phyloP scores from a whole-genome alignment of 2,113 vertebrate genomes.

The Chitala chitala region DNA sequence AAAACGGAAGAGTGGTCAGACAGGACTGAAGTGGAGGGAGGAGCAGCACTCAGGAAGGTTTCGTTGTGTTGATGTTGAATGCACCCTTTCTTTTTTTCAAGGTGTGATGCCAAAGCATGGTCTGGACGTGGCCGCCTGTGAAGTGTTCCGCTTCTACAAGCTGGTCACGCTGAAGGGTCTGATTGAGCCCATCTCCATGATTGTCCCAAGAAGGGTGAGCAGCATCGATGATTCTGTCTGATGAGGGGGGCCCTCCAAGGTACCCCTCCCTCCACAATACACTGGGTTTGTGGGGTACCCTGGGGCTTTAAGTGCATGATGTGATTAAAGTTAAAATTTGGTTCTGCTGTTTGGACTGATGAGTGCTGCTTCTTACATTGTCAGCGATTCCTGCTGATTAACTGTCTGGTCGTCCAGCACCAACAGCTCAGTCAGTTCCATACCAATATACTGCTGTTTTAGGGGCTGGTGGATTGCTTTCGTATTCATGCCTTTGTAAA shows the following conservation, averaged over 20 bases:
- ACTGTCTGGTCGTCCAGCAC: neutral
- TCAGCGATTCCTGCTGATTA: neutral
- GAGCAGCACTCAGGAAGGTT: no score
- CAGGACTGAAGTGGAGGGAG: no score
- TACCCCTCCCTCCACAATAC: neutral
- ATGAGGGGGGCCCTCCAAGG: no score
- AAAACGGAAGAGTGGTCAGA: no score
- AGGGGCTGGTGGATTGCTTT: no score
- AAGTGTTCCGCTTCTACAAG: slow-evolving; percentile 96
- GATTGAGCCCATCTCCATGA: slow-evolving; percentile 97
- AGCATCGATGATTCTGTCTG: neutral
- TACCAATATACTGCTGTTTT: no score
- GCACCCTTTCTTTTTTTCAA: slow-evolving; percentile 42
- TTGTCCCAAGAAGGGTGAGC: slow-evolving; percentile 92
- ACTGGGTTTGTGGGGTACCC: neutral
- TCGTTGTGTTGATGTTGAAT: neutral
- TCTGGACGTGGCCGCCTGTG: slow-evolving; percentile 85
- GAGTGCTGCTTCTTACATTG: neutral
- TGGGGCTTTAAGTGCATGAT: neutral
- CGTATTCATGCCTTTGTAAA: no score
- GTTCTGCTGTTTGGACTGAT: neutral
- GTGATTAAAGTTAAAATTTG: neutral
- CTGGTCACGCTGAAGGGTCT: slow-evolving; percentile 90
- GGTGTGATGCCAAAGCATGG: slow-evolving; percentile 97
- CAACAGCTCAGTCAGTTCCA: neutral